Evolutionary conservation across 2,113 vertebrate species (phyloP).

Genomic region (Tor tambroides): DNA sequence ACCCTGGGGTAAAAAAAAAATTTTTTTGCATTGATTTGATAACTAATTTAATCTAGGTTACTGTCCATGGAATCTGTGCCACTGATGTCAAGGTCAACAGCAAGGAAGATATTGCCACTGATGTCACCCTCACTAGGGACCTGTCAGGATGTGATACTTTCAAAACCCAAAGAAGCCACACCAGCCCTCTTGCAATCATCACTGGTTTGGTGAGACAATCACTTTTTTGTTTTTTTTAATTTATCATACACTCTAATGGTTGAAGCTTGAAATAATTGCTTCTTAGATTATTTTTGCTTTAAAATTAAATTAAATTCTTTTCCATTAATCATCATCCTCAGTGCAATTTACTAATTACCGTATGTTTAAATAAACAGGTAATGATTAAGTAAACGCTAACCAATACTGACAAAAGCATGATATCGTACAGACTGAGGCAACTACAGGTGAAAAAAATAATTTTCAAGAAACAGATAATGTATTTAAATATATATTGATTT

Average conservation of each 20-base stretch:
- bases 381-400: not conserved
- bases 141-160: slow-evolving; percentile 84
- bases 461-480: not conserved
- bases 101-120: slow-evolving; percentile 75
- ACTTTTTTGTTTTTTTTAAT: too few species aligned
- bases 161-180: slow-evolving; percentile 70
- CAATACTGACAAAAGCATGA: not conserved
- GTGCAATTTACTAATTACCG: not conserved
- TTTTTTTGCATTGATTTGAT: not conserved
- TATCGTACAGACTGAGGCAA: not conserved
- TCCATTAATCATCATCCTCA: not conserved
- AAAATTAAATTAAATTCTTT: not conserved
- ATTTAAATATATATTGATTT: not conserved
- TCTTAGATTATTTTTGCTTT: slow-evolving; percentile 39
- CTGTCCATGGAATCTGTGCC: slow-evolving; percentile 85
- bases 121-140: slow-evolving; percentile 80
- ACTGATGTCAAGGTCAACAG: slow-evolving; percentile 74
- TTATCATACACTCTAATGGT: too few species aligned
- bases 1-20: too few species aligned
- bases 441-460: not conserved
- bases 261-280: not conserved
- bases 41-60: slow-evolving; percentile 78
- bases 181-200: too few species aligned
- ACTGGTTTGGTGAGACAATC: too few species aligned
- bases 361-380: slow-evolving; percentile 15